Percentiles rank a stretch among this genome's conserved stretches.
Evolutionary conservation across 2,797 vertebrate genomes (phyloP).

Genomic region (Triplophysa bombifrons): DNA sequence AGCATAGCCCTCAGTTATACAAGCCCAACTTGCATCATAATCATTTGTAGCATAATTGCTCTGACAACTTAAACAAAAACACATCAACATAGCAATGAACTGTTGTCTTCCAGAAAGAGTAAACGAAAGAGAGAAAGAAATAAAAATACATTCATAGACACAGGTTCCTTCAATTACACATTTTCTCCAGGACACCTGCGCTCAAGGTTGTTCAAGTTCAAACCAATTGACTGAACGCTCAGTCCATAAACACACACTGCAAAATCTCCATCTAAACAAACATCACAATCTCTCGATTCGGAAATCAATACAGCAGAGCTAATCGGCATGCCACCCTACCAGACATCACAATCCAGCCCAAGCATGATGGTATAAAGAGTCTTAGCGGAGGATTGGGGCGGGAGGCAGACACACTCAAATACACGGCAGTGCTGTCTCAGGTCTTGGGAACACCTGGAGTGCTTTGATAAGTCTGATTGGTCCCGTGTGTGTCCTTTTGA

Average conservation of each 20-base stretch:
- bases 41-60: slow-evolving; percentile 18
- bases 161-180: neutral
- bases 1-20: too few relatives aligned
- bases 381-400: slow-evolving; percentile 15
- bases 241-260: slow-evolving; percentile 26
- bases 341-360: slow-evolving; percentile 23
- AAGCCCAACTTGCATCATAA: neutral
- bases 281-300: slow-evolving; percentile 16
- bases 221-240: neutral
- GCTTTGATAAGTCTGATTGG: slow-evolving; percentile 50
- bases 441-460: slow-evolving; percentile 19
- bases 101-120: neutral
- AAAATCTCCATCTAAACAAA: slow-evolving; percentile 21
- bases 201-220: neutral
- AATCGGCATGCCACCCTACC: slow-evolving; percentile 22
- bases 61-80: neutral
- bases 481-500: slow-evolving; percentile 40
- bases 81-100: neutral
- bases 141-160: neutral
- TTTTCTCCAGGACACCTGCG: neutral
- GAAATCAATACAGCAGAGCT: slow-evolving; percentile 39
- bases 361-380: slow-evolving; percentile 19
- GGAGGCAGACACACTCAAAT: neutral
- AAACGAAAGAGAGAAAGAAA: neutral
- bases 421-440: neutral